Conservation (phyloP, 2,113 vertebrate genomes). For the Protobothrops flavoviridis region DNA sequence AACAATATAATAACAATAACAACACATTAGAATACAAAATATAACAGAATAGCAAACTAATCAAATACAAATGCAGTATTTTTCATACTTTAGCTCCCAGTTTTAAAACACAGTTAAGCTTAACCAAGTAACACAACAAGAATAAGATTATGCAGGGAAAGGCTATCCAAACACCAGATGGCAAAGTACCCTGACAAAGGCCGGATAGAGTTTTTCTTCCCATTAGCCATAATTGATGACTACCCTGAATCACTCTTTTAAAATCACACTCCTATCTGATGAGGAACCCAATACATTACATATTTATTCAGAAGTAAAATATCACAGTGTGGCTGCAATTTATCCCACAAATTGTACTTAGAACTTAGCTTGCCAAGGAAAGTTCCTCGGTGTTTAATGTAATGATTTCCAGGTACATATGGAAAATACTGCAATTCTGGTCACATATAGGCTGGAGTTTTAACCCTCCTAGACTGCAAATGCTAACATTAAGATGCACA, state of each 20-base stretch:
- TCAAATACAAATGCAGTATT: neutral
- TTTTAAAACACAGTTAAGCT: neutral
- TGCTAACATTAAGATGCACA: neutral
- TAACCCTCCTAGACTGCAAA: no score
- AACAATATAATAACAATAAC: neutral
- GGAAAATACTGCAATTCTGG: neutral
- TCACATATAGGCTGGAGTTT: neutral
- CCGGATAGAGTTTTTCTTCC: no score
- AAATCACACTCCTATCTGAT: neutral
- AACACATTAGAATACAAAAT: neutral
- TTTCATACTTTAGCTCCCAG: neutral
- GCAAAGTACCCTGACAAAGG: neutral
- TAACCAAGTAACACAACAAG: neutral
- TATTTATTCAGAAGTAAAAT: neutral
- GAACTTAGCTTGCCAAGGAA: neutral
- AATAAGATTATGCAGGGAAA: neutral
- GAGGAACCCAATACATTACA: neutral
- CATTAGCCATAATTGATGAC: neutral
- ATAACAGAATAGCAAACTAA: neutral
- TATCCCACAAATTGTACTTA: neutral
- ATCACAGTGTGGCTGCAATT: neutral
- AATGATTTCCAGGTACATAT: neutral
- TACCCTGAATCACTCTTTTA: neutral
- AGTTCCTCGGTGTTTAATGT: neutral
- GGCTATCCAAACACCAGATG: neutral